These are phyloP conservation scores for Danio albolineatus DNA, from an alignment of 2,797 vertebrate genomes.

Conservation along the genomic window DNA sequence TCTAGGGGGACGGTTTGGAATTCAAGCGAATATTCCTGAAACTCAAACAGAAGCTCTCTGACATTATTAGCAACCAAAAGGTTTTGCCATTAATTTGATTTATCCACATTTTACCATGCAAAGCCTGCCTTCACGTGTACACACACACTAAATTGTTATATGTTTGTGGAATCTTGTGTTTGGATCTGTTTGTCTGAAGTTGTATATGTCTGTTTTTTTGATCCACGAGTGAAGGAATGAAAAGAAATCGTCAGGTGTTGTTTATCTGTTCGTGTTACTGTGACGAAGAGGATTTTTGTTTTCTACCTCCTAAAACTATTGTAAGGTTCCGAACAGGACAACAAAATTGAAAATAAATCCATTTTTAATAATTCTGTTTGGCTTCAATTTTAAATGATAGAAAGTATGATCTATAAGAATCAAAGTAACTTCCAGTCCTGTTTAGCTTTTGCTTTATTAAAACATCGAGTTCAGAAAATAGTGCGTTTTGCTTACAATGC, in stretches of 20 bases:
- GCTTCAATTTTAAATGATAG: neutral
- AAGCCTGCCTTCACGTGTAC: neutral
- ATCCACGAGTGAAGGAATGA: conserved; percentile 15
- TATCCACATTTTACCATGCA: conserved; percentile 28
- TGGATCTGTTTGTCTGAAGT: conserved; percentile 23
- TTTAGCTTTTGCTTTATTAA: conserved; percentile 27
- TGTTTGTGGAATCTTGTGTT: conserved; percentile 9
- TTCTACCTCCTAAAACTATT: conserved; percentile 1
- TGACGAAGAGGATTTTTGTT: neutral
- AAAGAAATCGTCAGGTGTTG: neutral
- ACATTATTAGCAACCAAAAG: conserved; percentile 90
- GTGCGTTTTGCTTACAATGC: conserved; percentile 13
- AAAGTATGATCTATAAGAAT: neutral
- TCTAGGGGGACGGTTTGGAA: conserved; percentile 94
- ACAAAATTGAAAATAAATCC: conserved; percentile 6
- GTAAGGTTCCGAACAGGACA: neutral
- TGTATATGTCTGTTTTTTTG: conserved; percentile 2
- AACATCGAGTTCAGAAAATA: neutral
- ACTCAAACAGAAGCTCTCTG: conserved; percentile 89
- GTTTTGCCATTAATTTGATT: conserved; percentile 80
- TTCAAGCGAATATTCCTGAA: conserved; percentile 96
- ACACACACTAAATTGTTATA: neutral
- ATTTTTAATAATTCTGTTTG: conserved; percentile 1
- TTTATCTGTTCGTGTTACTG: neutral
- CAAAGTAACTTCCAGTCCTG: neutral